Conservation (phyloP, 2,888 invertebrate species). For the Thalpophila matura region DNA sequence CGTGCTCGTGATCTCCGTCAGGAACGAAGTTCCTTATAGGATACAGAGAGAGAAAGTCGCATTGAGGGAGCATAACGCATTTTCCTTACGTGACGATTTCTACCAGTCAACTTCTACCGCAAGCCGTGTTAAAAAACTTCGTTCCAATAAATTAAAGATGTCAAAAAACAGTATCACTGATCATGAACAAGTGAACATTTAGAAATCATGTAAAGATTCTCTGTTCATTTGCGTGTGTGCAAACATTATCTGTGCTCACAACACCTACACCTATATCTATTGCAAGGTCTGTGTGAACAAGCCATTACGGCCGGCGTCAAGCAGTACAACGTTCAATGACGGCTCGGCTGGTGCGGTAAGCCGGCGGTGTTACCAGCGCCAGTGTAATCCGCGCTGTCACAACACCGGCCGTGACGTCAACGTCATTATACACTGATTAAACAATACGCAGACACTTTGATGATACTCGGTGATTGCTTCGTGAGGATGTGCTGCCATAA, state of each 20-base stretch:
- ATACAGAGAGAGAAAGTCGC: too few species aligned
- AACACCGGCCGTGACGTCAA: slow-evolving; percentile 22
- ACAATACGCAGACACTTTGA: slow-evolving; percentile 2
- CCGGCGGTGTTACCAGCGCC: slow-evolving; percentile 10
- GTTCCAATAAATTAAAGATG: too few species aligned
- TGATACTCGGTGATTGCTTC: background rate
- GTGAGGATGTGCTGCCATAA: background rate
- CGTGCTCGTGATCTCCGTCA: too few species aligned
- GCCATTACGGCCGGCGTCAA: background rate
- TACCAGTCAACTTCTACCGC: too few species aligned
- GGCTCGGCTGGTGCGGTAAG: slow-evolving; percentile 8
- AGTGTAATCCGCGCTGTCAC: slow-evolving; percentile 25
- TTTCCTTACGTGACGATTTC: too few species aligned
- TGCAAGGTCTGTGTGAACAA: background rate
- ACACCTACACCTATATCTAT: background rate
- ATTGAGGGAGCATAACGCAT: too few species aligned
- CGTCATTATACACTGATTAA: slow-evolving; percentile 36
- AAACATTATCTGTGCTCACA: background rate
- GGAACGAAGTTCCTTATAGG: too few species aligned
- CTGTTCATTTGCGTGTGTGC: background rate
- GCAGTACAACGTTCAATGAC: slow-evolving; percentile 6
- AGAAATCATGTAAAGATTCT: background rate
- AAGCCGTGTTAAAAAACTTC: too few species aligned
- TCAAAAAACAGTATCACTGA: too few species aligned
- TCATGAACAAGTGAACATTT: too few species aligned